phyloP scores from a whole-genome alignment of 2,113 vertebrate genomes.

The Delphinapterus leucas region DNA sequence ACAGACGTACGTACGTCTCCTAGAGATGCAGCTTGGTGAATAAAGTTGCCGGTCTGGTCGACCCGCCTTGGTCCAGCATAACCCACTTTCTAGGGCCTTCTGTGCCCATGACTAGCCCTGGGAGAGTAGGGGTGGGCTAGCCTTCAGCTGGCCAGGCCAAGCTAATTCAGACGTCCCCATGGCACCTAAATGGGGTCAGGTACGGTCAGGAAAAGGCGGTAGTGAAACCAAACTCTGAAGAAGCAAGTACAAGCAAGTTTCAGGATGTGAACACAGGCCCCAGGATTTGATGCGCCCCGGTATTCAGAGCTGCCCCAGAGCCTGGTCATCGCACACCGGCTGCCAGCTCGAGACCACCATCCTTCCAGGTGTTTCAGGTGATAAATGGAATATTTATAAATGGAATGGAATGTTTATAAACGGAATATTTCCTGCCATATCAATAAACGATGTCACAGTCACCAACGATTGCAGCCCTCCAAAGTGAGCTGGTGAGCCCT shows the following conservation, averaged over 20 bases:
- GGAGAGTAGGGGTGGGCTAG: background rate
- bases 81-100: background rate
- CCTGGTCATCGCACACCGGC: rapidly evolving
- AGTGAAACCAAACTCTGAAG: too few species aligned
- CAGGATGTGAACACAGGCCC: too few species aligned
- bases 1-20: background rate
- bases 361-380: background rate
- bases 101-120: background rate
- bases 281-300: background rate
- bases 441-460: too few species aligned
- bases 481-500: too few species aligned
- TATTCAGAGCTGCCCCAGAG: background rate
- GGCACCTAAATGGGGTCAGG: too few species aligned
- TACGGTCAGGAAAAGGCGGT: background rate
- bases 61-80: background rate
- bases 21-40: background rate
- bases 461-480: too few species aligned
- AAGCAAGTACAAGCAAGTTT: too few species aligned
- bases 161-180: too few species aligned
- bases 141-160: too few species aligned
- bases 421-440: too few species aligned
- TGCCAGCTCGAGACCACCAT: background rate
- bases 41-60: background rate
- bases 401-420: too few species aligned
- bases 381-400: too few species aligned